A percentile compares a stretch with the other conserved stretches of the same genome.
Evolutionary conservation across 1,140 invertebrate species (phyloP).

Genomic region (Kradibia gibbosae): DNA sequence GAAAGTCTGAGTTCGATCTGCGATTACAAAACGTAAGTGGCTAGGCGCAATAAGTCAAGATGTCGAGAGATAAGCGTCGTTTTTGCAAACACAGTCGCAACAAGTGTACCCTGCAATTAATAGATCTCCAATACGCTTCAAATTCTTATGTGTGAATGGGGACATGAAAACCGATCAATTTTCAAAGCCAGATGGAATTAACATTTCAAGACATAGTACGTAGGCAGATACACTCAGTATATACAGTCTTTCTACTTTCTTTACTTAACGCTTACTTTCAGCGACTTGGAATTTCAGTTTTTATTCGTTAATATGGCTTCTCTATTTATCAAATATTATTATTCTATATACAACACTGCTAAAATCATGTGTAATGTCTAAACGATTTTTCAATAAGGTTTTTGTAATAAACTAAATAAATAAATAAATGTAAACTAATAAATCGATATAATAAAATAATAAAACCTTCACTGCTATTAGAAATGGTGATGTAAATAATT

Average conservation of each 20-base stretch:
- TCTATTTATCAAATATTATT: neutral
- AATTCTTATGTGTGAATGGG: neutral
- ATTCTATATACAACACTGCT: neutral
- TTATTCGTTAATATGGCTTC: neutral
- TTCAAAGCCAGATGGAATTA: neutral
- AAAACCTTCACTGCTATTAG: too few species aligned
- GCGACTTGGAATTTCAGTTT: neutral
- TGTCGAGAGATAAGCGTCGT: conserved; percentile 5
- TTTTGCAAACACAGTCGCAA: conserved; percentile 1
- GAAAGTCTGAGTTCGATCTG: conserved; percentile 1
- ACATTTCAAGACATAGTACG: conserved; percentile 8
- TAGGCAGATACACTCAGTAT: neutral
- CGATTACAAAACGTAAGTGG: neutral
- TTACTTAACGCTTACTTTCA: neutral
- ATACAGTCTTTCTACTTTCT: neutral
- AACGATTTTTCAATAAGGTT: too few species aligned
- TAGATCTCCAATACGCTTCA: neutral
- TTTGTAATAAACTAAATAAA: too few species aligned
- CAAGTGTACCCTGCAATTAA: conserved; percentile 32
- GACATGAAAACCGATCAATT: neutral
- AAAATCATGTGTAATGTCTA: too few species aligned
- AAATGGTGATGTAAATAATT: too few species aligned
- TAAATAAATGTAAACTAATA: too few species aligned
- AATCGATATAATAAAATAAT: too few species aligned
- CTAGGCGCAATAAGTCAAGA: neutral